Base-by-base conservation (phyloP, 2,888 invertebrate genomes). In the Orchesellides sinensis region DNA sequence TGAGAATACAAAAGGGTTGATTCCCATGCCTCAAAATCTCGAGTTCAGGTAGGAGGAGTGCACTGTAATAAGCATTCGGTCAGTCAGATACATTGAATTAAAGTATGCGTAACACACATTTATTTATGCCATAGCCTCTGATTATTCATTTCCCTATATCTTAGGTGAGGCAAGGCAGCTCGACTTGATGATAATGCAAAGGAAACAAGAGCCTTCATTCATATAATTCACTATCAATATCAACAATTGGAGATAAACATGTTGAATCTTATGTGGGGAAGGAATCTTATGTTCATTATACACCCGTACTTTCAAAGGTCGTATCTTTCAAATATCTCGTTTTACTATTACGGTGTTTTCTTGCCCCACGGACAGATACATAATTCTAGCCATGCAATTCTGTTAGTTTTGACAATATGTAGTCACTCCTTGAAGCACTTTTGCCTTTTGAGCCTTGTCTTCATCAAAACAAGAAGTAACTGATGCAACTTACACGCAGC, bases 31-130 rank as follows among this genome's bases (percentile, higher is more conserved):
- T 29, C 19, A 52, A 69, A 54, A 70, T 56, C 70, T 70, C 40
- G 56, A 70, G 70, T 70, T 70, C 70, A 70, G 70, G 70, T 70
- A 70, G 70, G 52, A 69, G 69, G 69, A 69, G 69, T 23, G 8
- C 29, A 32, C 52, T 32, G 21, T 21, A 69, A 19, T 56, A 63
- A 12, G 6, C 63, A 69, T 69, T 69, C 52, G 69, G 69, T 52
- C 69, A 69, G 52, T 68, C 19, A 61, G 35, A 4, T 61, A 61
- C 35, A 61, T 35, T 35, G 17, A 63, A 21, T 40, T 21, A 63
- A 63, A 63, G 40, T 63, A n/a, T 63, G 63, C 63, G 40, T 63
- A 63, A 63, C 63, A 40, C 63, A 63, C 40, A 63, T 63, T n/a
- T 63, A 63, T 63, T 63, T 63, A 61, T 63, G 40, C 63, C 40